phyloP scores from a whole-genome alignment of 1,140 invertebrate species.

The Leptonema lineaticorne region DNA sequence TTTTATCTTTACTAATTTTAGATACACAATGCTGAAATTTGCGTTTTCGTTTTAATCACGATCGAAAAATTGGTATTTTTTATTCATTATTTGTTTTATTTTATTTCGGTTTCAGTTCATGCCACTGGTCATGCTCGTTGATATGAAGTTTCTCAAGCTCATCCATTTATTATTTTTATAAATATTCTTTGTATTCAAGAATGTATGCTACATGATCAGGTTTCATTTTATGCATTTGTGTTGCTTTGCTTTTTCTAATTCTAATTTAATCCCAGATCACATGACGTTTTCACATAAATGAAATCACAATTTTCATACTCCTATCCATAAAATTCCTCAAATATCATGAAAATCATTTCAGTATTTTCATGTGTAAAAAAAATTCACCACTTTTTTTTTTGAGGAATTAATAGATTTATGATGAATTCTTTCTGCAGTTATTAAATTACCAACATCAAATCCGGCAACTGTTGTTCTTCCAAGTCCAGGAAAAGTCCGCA shows the following conservation, averaged over 20 bases:
- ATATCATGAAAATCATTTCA: background rate
- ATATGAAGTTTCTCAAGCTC: conserved; percentile 36
- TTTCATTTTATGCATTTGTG: conserved; percentile 37
- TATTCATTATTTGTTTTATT: conserved; percentile 29
- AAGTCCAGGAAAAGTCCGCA: conserved; percentile 52
- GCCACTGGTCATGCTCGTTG: conserved; percentile 41
- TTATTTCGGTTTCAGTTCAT: conserved; percentile 41
- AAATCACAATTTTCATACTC: no score
- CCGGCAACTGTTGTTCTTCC: conserved; percentile 48
- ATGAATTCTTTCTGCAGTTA: conserved; percentile 35
- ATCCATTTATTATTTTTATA: conserved; percentile 34
- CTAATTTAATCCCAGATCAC: background rate
- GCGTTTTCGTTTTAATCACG: no score
- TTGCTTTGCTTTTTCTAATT: conserved; percentile 26
- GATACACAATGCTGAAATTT: no score
- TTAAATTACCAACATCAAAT: conserved; percentile 30
- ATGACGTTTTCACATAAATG: conserved; percentile 6
- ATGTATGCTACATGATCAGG: conserved; percentile 33
- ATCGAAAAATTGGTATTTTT: conserved; percentile 6
- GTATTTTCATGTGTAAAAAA: background rate
- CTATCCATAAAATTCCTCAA: background rate
- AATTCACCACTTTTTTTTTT: background rate
- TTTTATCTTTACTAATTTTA: no score
- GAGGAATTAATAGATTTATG: background rate
- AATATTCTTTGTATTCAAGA: conserved; percentile 36